These are phyloP conservation scores for Galerucella nymphaeae DNA, from an alignment of 2,888 invertebrate species.

Conservation along the genomic window DNA sequence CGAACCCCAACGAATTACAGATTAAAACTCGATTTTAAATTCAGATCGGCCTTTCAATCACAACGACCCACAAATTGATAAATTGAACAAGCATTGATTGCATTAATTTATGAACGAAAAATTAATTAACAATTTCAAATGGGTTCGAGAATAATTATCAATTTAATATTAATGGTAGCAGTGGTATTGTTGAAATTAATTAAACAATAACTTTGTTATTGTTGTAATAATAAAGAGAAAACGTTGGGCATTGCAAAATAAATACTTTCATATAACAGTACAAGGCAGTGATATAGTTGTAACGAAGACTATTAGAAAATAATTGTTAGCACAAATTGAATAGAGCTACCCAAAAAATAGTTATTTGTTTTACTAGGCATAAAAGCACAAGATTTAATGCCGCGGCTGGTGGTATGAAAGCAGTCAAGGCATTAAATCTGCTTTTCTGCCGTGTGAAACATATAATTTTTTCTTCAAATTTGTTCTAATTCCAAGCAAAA, in stretches of 20 bases:
- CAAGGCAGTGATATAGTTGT: too few species aligned
- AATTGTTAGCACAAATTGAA: too few species aligned
- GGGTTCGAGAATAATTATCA: not conserved
- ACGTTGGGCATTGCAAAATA: not conserved
- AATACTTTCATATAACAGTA: not conserved
- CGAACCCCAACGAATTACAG: constrained; percentile 19
- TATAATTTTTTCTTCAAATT: too few species aligned
- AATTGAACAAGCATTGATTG: constrained; percentile 17
- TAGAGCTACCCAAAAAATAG: too few species aligned
- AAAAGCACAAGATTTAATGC: too few species aligned
- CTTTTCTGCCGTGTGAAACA: too few species aligned
- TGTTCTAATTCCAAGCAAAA: too few species aligned
- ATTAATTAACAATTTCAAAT: constrained; percentile 16
- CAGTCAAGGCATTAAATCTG: too few species aligned
- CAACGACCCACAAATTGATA: constrained; percentile 19
- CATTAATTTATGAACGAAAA: constrained; percentile 12
- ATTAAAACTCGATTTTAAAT: constrained; percentile 24
- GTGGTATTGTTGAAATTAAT: not conserved
- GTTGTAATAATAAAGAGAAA: not conserved
- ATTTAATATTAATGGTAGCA: not conserved
- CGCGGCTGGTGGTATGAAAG: too few species aligned
- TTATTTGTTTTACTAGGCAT: too few species aligned
- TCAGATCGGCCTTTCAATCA: constrained; percentile 19
- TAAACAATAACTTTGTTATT: not conserved
- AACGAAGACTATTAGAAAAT: too few species aligned